Evolutionary conservation across 2,113 vertebrate genomes (phyloP).

Genomic region (Meleagris gallopavo): DNA sequence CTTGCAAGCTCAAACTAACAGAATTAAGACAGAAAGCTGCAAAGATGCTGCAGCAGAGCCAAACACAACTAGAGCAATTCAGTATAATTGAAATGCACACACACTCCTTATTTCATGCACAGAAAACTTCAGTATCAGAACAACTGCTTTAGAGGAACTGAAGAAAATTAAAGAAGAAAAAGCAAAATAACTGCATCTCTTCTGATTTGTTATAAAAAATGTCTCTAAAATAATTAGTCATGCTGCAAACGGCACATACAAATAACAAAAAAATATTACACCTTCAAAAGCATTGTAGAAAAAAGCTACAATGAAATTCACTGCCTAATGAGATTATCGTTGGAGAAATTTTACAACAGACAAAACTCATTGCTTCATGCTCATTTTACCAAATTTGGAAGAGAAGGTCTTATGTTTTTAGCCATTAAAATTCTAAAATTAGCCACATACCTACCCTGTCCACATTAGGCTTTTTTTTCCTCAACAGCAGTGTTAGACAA

Average conservation of each 20-base stretch:
- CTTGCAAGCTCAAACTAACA: neutral
- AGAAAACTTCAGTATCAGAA: neutral
- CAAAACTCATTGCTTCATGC: neutral
- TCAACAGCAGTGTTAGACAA: neutral
- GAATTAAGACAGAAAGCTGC: neutral
- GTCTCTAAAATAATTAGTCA: neutral
- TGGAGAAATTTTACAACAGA: neutral
- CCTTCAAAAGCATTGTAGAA: neutral
- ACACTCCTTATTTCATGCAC: neutral
- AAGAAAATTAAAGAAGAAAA: neutral
- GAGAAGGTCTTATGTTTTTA: neutral
- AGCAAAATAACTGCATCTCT: neutral
- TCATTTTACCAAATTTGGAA: neutral
- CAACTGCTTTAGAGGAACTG: neutral
- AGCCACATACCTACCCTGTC: neutral
- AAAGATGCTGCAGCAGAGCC: neutral
- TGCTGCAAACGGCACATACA: neutral
- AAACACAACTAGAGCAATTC: neutral
- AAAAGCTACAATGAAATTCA: neutral
- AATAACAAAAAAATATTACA: neutral
- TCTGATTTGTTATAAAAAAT: neutral
- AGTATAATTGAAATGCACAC: neutral
- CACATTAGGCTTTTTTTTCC: neutral
- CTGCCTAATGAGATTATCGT: neutral
- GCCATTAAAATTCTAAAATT: neutral